phyloP scores from a whole-genome alignment of 2,888 invertebrate genomes.

The Cryptus armator region DNA sequence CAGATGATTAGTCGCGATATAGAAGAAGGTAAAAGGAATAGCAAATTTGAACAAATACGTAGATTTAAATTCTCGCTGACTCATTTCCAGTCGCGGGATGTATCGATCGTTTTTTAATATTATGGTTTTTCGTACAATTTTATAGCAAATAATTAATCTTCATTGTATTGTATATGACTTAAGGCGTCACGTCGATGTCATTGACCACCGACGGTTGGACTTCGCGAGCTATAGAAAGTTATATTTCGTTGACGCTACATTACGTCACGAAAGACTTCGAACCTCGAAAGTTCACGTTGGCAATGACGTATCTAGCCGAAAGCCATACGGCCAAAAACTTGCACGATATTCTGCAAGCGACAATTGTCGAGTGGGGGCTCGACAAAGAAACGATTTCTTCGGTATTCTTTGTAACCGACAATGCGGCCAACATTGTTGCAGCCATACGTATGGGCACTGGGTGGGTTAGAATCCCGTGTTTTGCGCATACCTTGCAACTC shows the following conservation, averaged over 20 bases:
- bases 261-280: slow-evolving; percentile 40
- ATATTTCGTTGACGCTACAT: slow-evolving; percentile 11
- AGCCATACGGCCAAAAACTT: slow-evolving; percentile 33
- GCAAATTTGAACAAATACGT: neutral
- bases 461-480: slow-evolving; percentile 39
- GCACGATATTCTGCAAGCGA: neutral
- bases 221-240: slow-evolving; percentile 36
- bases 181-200: slow-evolving; percentile 29
- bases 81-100: no score
- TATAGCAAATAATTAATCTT: no score
- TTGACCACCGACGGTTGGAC: slow-evolving; percentile 51
- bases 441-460: slow-evolving; percentile 21
- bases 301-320: slow-evolving; percentile 3
- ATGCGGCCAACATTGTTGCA: slow-evolving; percentile 48
- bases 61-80: no score
- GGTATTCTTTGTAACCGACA: slow-evolving; percentile 39
- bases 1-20: slow-evolving; percentile 1
- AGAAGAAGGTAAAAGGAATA: neutral
- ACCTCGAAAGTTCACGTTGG: slow-evolving; percentile 25
- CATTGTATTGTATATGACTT: neutral
- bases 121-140: no score
- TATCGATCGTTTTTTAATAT: neutral
- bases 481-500: slow-evolving; percentile 37
- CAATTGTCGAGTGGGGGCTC: slow-evolving; percentile 27
- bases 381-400: neutral